Evolutionary conservation across 2,113 vertebrate genomes (phyloP).

Genomic region (Amphiprion percula): DNA sequence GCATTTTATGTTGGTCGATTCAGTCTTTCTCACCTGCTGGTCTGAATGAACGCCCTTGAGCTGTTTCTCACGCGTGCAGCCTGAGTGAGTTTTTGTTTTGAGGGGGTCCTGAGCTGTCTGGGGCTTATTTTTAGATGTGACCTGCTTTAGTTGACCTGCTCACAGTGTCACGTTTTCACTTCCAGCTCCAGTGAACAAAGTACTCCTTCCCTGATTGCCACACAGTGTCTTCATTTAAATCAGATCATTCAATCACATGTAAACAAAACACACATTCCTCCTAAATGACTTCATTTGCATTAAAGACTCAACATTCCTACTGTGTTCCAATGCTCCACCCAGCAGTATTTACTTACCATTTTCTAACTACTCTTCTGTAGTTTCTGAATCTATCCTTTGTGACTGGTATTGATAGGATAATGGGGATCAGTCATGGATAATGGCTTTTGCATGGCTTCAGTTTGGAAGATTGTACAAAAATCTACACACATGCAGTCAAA

Average conservation of each 20-base stretch:
- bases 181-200: constrained; percentile 11
- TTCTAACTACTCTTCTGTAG: neutral
- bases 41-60: constrained; percentile 9
- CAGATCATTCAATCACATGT: neutral
- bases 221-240: constrained; percentile 3
- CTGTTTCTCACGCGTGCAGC: constrained; percentile 1
- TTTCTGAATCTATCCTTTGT: constrained; percentile 24
- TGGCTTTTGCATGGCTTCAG: constrained; percentile 24
- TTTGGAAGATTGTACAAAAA: constrained; percentile 27
- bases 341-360: neutral
- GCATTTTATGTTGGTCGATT: neutral
- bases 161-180: constrained; percentile 45
- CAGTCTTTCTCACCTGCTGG: constrained; percentile 51
- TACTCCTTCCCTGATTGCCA: neutral
- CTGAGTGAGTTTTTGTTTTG: constrained; percentile 68
- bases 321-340: neutral
- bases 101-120: constrained; percentile 20
- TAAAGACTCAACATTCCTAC: too few species aligned
- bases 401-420: constrained; percentile 46
- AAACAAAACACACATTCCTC: neutral
- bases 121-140: constrained; percentile 78
- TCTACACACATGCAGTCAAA: neutral
- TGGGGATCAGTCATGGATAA: constrained; percentile 49
- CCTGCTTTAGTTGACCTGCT: constrained; percentile 57
- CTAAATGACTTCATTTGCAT: too few species aligned